phyloP scores from a whole-genome alignment of 2,113 vertebrate genomes.

The Rhynchopsitta pachyrhyncha region DNA sequence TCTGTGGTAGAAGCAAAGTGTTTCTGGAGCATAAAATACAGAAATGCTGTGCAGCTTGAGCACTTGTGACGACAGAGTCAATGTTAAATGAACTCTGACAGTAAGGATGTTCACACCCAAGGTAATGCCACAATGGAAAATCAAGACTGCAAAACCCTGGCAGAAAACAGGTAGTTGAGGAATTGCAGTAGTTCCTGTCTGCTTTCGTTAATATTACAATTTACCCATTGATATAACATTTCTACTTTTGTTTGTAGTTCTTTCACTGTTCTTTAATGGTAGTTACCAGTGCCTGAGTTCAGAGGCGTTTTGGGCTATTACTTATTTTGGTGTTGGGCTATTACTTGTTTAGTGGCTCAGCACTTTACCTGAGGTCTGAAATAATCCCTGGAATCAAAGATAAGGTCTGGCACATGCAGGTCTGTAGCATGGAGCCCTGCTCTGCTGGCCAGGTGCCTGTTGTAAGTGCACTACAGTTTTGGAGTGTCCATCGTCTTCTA shows the following conservation, averaged over 20 bases:
- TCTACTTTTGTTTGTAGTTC: background rate
- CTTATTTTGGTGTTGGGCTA: background rate
- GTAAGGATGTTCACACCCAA: background rate
- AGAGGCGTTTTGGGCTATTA: background rate
- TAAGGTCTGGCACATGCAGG: background rate
- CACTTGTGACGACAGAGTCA: background rate
- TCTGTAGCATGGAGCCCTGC: background rate
- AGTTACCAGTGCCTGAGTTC: background rate
- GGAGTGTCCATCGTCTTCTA: fast-evolving
- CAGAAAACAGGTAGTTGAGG: background rate
- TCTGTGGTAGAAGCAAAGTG: background rate
- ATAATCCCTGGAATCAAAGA: background rate
- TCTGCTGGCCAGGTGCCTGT: background rate
- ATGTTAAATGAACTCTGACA: background rate
- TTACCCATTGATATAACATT: background rate
- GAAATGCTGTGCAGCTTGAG: background rate
- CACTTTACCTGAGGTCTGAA: background rate
- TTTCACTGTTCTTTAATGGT: background rate
- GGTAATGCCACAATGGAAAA: background rate
- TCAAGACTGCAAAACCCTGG: background rate
- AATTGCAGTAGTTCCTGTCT: background rate
- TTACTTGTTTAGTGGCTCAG: background rate
- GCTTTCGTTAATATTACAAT: background rate
- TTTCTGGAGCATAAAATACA: background rate
- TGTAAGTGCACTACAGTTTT: fast-evolving